Evolutionary conservation across 2,113 vertebrate genomes (phyloP).

Genomic region (Megaceryle maxima): DNA sequence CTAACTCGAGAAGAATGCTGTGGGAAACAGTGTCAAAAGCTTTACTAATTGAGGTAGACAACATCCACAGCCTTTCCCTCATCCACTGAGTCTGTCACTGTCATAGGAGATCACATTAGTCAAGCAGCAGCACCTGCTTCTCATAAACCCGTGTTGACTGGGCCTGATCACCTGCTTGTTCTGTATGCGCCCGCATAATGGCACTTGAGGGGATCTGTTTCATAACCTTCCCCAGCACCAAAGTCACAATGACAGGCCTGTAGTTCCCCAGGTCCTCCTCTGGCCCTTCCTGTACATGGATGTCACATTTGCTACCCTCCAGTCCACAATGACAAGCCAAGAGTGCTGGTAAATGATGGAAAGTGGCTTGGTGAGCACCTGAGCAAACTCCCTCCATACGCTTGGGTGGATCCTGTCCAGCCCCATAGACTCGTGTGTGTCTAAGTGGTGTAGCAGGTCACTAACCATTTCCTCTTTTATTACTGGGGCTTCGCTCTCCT

Average conservation of each 20-base stretch:
- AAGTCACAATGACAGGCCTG: background rate
- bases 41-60: background rate
- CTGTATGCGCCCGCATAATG: background rate
- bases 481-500: background rate
- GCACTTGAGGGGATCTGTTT: background rate
- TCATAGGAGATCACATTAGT: background rate
- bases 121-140: background rate
- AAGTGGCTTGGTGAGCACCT: background rate
- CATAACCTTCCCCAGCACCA: accelerated
- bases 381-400: background rate
- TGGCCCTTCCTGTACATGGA: background rate
- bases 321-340: background rate
- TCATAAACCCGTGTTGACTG: background rate
- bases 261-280: background rate
- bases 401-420: background rate
- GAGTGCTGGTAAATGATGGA: background rate
- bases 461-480: background rate
- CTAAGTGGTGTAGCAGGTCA: background rate
- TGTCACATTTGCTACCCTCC: background rate
- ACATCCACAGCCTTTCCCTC: background rate
- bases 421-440: background rate
- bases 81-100: background rate
- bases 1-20: background rate
- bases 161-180: background rate
- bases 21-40: background rate